Evolutionary conservation across 2,888 invertebrate species (phyloP).

Genomic region (Protonemura montana): DNA sequence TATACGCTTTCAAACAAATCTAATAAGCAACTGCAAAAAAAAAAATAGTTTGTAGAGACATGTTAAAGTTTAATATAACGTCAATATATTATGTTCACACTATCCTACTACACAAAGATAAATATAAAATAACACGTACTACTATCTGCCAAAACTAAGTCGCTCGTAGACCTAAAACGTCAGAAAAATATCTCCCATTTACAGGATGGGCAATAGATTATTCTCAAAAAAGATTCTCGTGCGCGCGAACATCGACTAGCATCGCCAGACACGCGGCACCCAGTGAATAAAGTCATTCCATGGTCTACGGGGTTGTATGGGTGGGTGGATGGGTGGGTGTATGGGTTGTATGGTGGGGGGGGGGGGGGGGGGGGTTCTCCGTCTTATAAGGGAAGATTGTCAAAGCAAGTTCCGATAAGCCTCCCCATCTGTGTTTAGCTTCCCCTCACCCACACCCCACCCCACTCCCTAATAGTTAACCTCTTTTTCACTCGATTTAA

Average conservation of each 20-base stretch:
- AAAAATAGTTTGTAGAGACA: not conserved
- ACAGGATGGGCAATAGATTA: not conserved
- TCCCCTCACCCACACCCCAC: not conserved
- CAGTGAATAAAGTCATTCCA: not conserved
- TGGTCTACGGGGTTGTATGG: no score
- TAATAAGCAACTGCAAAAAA: not conserved
- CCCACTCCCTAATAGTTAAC: conserved; percentile 1
- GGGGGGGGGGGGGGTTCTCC: not conserved
- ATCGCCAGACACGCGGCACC: not conserved
- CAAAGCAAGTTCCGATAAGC: conserved; percentile 28
- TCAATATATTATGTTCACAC: not conserved
- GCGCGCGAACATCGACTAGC: not conserved
- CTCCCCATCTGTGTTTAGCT: conserved; percentile 27
- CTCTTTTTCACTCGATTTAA: conserved; percentile 39
- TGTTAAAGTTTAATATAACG: not conserved
- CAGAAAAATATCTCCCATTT: not conserved
- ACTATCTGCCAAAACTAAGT: not conserved
- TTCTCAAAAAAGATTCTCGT: not conserved
- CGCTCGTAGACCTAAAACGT: not conserved
- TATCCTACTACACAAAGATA: not conserved
- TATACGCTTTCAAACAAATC: not conserved
- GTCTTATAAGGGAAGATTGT: conserved; percentile 25
- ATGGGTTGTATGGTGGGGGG: not conserved
- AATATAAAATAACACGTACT: conserved; percentile 7
- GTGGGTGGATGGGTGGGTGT: not conserved